Base-by-base conservation (phyloP, 2,113 vertebrate genomes). In the pig (Sus scrofa) region DNA sequence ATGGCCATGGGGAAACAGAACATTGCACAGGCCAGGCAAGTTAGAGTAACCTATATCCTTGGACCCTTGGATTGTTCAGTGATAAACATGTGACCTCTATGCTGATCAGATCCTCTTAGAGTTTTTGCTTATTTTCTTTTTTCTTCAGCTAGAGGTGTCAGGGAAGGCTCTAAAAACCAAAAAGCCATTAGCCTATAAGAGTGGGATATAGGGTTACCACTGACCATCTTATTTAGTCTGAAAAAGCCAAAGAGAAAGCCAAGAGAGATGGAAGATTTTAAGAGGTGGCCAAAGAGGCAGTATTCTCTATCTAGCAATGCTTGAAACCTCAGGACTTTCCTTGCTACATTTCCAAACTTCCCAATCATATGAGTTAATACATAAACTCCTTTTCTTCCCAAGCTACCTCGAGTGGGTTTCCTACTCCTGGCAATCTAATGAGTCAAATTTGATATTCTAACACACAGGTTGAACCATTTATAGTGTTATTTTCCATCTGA, bases 371-470 rank as follows among this genome's bases (percentile, higher is more conserved):
- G 16, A 90, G 52, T 77, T 88, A 50, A 67, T 22, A 50, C 70
- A 52, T 32, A n/a, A 56, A 71, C 13, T 79, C 11, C 56, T 93
- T 86, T 92, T 22, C 22, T 58, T 71, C 60, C 50, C 22, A 77
- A n/a, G 52, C 7, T 39, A 78, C 18, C 54, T 65, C 90, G 52
- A 77, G 54, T 86, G 77, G n/a, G 24, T 70, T 63, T 39, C 77
- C 62, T 81, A 32, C 52, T 32, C 67, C 15, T 50, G 39, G 15
- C 11, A 83, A 82, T 34, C 9, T 65, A 83, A 60, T 34, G 10
- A 87, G 60, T 71, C 37, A 60, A 70, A 84, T 87, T 71, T 93
- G 56, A 87, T 62, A 52, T 39, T 90, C 34, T 67, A 83, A 83
- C 52, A 67, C 7, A 91, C n/a, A 94, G 83, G 74, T 24, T 5